Conservation (phyloP, 2,888 invertebrate species). For the Acanthosoma haemorrhoidale region DNA sequence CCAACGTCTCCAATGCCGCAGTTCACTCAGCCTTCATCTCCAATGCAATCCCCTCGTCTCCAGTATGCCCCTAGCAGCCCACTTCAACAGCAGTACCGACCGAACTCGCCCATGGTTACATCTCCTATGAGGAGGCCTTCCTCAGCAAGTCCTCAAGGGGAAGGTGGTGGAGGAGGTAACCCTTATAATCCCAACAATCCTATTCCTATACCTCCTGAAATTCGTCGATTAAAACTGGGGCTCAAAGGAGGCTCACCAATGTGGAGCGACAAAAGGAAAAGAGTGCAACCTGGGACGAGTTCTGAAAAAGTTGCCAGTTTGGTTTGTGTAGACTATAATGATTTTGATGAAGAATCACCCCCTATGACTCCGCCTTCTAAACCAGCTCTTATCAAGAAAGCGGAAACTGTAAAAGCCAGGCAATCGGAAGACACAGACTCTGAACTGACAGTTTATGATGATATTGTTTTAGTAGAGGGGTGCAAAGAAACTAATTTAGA, state of each 20-base stretch:
- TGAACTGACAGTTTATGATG: slow-evolving; percentile 42
- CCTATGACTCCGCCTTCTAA: slow-evolving; percentile 39
- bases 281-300: slow-evolving; percentile 38
- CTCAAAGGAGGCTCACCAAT: slow-evolving; percentile 46
- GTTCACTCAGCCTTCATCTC: slow-evolving; percentile 39
- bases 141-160: slow-evolving; percentile 54
- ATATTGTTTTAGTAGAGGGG: slow-evolving; percentile 42
- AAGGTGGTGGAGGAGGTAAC: slow-evolving; percentile 48
- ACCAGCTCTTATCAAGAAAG: slow-evolving; percentile 37
- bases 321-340: slow-evolving; percentile 56
- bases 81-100: slow-evolving; percentile 41
- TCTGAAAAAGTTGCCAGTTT: slow-evolving; percentile 49
- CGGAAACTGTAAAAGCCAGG: slow-evolving; percentile 34
- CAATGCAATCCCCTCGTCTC: slow-evolving; percentile 38
- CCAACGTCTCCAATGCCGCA: slow-evolving; percentile 39
- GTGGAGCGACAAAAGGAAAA: slow-evolving; percentile 36
- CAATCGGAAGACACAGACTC: slow-evolving; percentile 40
- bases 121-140: slow-evolving; percentile 52
- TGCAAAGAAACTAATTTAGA: slow-evolving; percentile 41
- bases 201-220: slow-evolving; percentile 55
- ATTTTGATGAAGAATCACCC: slow-evolving; percentile 54
- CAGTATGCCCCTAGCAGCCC: slow-evolving; percentile 37
- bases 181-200: slow-evolving; percentile 54
- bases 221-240: slow-evolving; percentile 58
- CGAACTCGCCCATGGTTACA: slow-evolving; percentile 51